Evolutionary conservation across 2,113 vertebrate species (phyloP).

Genomic region (Halcyon senegalensis): DNA sequence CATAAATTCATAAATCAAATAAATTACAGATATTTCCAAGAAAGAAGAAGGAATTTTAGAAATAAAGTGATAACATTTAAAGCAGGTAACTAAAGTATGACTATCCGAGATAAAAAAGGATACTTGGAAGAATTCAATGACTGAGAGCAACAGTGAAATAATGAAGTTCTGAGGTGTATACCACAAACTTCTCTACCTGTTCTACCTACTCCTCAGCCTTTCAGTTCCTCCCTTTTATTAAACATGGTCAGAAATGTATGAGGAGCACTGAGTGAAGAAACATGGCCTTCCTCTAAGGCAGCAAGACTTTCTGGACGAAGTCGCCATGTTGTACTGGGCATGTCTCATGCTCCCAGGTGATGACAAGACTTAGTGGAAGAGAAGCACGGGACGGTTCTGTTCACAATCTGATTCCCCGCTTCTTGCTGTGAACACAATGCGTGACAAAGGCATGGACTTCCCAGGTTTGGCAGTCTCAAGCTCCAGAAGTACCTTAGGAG

Average conservation of each 20-base stretch:
- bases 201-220: not conserved
- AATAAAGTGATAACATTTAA: not conserved
- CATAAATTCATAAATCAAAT: not conserved
- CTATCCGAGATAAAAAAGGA: not conserved
- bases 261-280: not conserved
- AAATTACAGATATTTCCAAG: not conserved
- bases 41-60: not conserved
- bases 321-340: not conserved
- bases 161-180: not conserved
- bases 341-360: not conserved
- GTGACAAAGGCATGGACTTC: not conserved
- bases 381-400: rapidly evolving
- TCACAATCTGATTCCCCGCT: not conserved
- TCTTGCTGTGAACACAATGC: not conserved
- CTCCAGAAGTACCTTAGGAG: not conserved
- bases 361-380: not conserved
- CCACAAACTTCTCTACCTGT: not conserved
- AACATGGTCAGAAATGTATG: not conserved
- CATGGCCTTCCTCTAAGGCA: not conserved
- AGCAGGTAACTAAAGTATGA: not conserved
- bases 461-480: not conserved
- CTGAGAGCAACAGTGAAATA: not conserved
- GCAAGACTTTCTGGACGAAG: not conserved
- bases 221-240: not conserved
- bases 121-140: not conserved